phyloP scores from a whole-genome alignment of 2,888 invertebrate species.

The Ferdinandea cuprea region DNA sequence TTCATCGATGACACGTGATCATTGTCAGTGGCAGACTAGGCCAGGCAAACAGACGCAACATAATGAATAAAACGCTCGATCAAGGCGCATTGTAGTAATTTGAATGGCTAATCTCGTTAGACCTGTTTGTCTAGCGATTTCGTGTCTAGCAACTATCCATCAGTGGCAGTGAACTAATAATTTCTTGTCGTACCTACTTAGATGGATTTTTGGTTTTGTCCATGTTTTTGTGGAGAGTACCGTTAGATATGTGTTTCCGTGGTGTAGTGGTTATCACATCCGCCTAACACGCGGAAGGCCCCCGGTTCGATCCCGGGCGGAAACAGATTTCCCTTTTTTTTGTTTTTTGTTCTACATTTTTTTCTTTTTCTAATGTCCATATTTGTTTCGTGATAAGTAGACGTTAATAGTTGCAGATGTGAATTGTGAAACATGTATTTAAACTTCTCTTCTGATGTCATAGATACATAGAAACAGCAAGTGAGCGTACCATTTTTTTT shows the following conservation, averaged over 20 bases:
- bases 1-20: constrained; percentile 52
- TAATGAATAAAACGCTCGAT: constrained; percentile 12
- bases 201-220: background rate
- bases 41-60: background rate
- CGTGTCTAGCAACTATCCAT: constrained; percentile 8
- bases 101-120: constrained; percentile 54
- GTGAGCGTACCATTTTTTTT: too few relatives aligned
- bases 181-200: background rate
- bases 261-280: constrained; percentile 84
- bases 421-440: too few relatives aligned
- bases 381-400: too few relatives aligned
- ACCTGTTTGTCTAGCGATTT: constrained; percentile 40
- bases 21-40: constrained; percentile 34
- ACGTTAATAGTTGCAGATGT: too few relatives aligned
- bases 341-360: background rate
- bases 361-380: too few relatives aligned
- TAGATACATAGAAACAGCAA: too few relatives aligned
- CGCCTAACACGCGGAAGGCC: constrained; percentile 84
- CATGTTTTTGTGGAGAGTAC: background rate
- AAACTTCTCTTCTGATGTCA: too few relatives aligned
- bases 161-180: constrained; percentile 34
- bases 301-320: constrained; percentile 84
- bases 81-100: constrained; percentile 29
- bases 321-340: constrained; percentile 76
- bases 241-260: constrained; percentile 79